phyloP scores from a whole-genome alignment of 2,113 vertebrate genomes.

The Taurulus bubalis region DNA sequence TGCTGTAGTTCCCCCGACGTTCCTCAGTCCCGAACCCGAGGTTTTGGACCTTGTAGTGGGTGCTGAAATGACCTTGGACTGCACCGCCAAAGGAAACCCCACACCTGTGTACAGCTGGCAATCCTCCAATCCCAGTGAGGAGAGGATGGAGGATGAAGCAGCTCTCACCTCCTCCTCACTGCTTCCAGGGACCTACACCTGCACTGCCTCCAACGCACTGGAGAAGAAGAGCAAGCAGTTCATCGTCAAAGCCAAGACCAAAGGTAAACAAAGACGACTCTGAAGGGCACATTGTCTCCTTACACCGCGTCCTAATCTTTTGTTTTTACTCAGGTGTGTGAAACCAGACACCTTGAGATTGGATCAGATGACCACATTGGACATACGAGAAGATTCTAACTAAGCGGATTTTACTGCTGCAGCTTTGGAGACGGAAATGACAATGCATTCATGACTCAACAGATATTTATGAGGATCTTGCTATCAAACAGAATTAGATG shows the following conservation, averaged over 20 bases:
- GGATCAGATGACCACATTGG: slow-evolving; percentile 30
- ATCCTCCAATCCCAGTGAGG: slow-evolving; percentile 48
- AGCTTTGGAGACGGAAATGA: slow-evolving; percentile 33
- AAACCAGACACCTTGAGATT: slow-evolving; percentile 26
- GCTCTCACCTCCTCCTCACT: slow-evolving; percentile 69
- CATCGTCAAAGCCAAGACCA: slow-evolving; percentile 69
- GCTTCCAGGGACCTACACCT: slow-evolving; percentile 78
- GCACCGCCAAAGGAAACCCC: slow-evolving; percentile 77
- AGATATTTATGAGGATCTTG: slow-evolving; percentile 58
- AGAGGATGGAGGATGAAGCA: slow-evolving; percentile 61
- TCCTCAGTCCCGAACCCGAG: slow-evolving; percentile 73
- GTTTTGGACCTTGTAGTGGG: slow-evolving; percentile 72
- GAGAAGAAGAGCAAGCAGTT: slow-evolving; percentile 81
- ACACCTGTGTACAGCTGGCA: slow-evolving; percentile 79
- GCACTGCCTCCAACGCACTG: slow-evolving; percentile 77
- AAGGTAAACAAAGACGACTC: slow-evolving; percentile 56
- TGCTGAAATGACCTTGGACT: slow-evolving; percentile 73
- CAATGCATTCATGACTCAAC: slow-evolving; percentile 38
- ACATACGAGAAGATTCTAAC: slow-evolving; percentile 27
- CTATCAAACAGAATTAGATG: slow-evolving; percentile 46
- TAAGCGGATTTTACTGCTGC: slow-evolving; percentile 42
- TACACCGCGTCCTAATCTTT: slow-evolving; percentile 18
- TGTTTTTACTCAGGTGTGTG: slow-evolving; percentile 63
- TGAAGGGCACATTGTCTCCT: neutral
- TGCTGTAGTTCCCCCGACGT: slow-evolving; percentile 75